Evolutionary conservation across 2,888 invertebrate genomes (phyloP), one percentile per base, ranked within the genome.

Genomic region (Steromphala cineraria): DNA sequence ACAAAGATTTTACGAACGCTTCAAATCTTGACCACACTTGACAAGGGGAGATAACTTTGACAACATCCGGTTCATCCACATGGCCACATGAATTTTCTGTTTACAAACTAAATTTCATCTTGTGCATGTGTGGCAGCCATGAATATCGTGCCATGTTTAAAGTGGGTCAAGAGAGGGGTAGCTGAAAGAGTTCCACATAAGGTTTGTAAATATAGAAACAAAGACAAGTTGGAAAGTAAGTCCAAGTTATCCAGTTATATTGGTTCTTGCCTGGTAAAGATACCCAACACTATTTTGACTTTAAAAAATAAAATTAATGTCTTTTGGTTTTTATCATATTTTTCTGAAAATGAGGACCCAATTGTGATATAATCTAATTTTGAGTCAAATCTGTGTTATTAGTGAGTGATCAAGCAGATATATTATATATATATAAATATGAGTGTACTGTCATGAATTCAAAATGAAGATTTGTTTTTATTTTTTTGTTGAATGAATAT

Each of bases 161-260:
- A 90, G 28, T 94, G 93, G 93, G 90, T 93, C 3, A 86, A 85
- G 81, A 87, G 89, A 83, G 94, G 94, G 5, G 87, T 91, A 53
- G 90, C 93, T 15, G 93, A 92, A 86, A 77, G 85, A 28, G 82
- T 82, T n/a, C 93, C 94, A 8, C 91, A 92, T 77, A 90, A 88
- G 84, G 91, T 91, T 85, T 53, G 52, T 24, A 28, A 21, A 28
- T 17, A 53, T 24, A 62, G 62, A 24, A 28, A 13, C 62, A 8
- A 21, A 21, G 1, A 62, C 13, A 13, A 0, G 2, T 21, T 13
- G 21, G 2, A 24, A 62, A 62, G 62, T 7, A 2, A 36, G 36
- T 36, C 36, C 2, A 36, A 36, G 4, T 36, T 2, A 36, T 36
- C 2, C 2, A 36, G 36, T 36, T 36, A 36, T 36, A 7, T 36